phyloP scores from a whole-genome alignment of 2,888 invertebrate genomes.

The Tuberolachnus salignus region DNA sequence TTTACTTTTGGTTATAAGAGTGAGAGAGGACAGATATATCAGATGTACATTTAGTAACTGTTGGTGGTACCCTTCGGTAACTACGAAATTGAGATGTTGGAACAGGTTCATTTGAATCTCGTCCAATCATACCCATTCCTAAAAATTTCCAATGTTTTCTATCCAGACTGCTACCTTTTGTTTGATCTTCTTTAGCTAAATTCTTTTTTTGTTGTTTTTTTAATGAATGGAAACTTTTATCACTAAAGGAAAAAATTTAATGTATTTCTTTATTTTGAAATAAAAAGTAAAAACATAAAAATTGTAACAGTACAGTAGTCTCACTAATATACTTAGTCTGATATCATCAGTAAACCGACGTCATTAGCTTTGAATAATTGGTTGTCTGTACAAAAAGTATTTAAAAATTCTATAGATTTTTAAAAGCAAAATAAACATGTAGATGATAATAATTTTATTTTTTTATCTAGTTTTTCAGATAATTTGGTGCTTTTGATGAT shows the following conservation, averaged over 20 bases:
- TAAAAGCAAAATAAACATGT: too few relatives aligned
- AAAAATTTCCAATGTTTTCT: slow-evolving; percentile 72
- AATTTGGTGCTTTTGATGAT: too few relatives aligned
- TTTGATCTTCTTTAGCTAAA: slow-evolving; percentile 57
- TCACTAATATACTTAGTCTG: too few relatives aligned
- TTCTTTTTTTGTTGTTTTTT: slow-evolving; percentile 70
- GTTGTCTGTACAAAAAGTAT: too few relatives aligned
- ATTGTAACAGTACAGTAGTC: too few relatives aligned
- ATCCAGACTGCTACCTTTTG: slow-evolving; percentile 65
- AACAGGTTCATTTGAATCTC: slow-evolving; percentile 72
- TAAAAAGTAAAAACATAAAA: too few relatives aligned
- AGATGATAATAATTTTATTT: too few relatives aligned
- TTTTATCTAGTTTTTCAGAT: too few relatives aligned
- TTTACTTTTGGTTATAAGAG: slow-evolving; percentile 49
- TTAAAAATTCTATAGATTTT: too few relatives aligned
- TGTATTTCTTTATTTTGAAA: neutral
- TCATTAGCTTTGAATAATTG: too few relatives aligned
- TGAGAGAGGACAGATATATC: slow-evolving; percentile 21
- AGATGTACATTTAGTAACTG: slow-evolving; percentile 59
- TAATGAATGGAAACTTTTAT: slow-evolving; percentile 73
- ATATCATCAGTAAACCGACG: too few relatives aligned
- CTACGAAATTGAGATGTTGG: slow-evolving; percentile 81
- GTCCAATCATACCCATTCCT: slow-evolving; percentile 62
- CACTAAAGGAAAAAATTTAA: slow-evolving; percentile 59
- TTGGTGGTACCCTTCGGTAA: slow-evolving; percentile 70